Conservation (phyloP, 2,888 invertebrate genomes). For the Trachelus troglodyta region DNA sequence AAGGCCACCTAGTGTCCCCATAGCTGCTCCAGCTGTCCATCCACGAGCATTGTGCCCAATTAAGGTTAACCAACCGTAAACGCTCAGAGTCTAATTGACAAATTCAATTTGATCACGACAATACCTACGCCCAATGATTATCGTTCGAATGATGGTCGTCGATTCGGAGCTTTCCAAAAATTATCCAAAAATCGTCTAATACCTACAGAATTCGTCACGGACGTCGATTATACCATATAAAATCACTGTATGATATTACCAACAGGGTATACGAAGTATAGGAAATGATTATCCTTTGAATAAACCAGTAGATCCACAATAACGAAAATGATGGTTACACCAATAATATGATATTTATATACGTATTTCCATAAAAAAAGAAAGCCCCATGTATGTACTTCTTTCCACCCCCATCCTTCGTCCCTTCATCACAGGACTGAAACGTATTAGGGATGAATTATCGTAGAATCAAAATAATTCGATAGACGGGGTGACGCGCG, state of each 20-base stretch:
- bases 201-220: constrained; percentile 42
- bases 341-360: background rate
- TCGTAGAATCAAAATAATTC: constrained; percentile 65
- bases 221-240: constrained; percentile 35
- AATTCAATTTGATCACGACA: constrained; percentile 61
- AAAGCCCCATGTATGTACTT: constrained; percentile 17
- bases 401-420: constrained; percentile 24
- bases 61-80: constrained; percentile 64
- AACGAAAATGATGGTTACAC: background rate
- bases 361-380: constrained; percentile 45
- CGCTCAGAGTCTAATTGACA: constrained; percentile 63
- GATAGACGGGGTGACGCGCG: constrained; percentile 52
- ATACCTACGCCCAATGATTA: constrained; percentile 27
- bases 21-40: constrained; percentile 36
- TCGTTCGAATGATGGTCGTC: background rate
- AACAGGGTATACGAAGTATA: background rate
- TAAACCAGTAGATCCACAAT: constrained; percentile 15
- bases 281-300: constrained; percentile 21
- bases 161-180: constrained; percentile 46
- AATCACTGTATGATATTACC: constrained; percentile 12
- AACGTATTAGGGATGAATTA: constrained; percentile 62
- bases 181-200: constrained; percentile 43
- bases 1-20: constrained; percentile 14
- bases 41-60: constrained; percentile 40
- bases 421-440: constrained; percentile 33